Base-by-base conservation (phyloP, 2,888 invertebrate genomes). In the Hoplodrina ambigua region DNA sequence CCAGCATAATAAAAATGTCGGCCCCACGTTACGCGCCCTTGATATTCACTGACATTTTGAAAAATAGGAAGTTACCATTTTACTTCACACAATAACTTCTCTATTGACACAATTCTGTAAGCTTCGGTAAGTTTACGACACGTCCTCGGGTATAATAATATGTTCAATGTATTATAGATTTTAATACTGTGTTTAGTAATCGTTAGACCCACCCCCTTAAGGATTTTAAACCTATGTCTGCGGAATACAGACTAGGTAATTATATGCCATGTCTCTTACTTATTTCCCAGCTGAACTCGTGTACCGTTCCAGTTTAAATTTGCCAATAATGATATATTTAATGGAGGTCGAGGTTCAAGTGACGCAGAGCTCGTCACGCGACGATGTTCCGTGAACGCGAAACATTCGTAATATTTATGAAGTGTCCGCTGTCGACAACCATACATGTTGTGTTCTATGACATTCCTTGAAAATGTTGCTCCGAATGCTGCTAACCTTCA, bases 11-110 rank as follows among this genome's bases (percentile, higher is more conserved):
- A 89, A 90, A 91, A 90, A 91, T 87, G 86, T 75, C 87, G 83
- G 83, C 58, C 59, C 78, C 83, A 75, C 81, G 78, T 73, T 75
- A 80, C 76, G 72, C 83, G 85, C 72, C 89, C 90, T 90, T 91
- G 91, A 85, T 91, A 89, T 92, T 91, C 85, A 83, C 89, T 92
- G 93, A 90, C 93, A 93, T 93, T 93, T 90, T 75, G 80, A 81
- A 85, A 86, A 87, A 86, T 85, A 81, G 57, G 66, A 82, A 84
- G 78, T 81, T 74, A 72, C 68, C 80, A 66, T 79, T 82, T 75
- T 64, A 66, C 64, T 75, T 66, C 72, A 78, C 63, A 74, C 78
- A 78, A 75, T 74, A 73, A 75, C 72, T 80, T 82, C 69, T 71
- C 64, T 69, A 70, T 74, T 81, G 78, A 69, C 81, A 75, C 69